Evolutionary conservation across 1,140 invertebrate genomes (phyloP).

Genomic region (Cryptotermes secundus): DNA sequence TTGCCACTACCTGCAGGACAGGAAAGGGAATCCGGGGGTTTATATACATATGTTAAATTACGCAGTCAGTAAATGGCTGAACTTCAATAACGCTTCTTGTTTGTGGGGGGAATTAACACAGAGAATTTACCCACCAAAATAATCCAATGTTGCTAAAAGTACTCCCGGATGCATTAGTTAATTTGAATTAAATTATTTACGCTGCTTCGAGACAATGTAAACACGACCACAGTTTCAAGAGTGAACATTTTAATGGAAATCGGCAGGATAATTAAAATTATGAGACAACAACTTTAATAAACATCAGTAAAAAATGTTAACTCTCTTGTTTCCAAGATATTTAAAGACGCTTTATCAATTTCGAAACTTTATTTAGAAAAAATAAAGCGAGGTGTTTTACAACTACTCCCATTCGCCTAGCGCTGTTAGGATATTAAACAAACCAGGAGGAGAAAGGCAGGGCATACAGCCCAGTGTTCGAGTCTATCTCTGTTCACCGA

Average conservation of each 20-base stretch:
- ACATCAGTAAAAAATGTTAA: neutral
- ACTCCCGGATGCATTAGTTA: neutral
- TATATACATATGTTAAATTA: neutral
- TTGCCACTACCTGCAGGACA: too few relatives aligned
- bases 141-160: neutral
- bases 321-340: too few relatives aligned
- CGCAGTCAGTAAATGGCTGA: neutral
- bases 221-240: neutral
- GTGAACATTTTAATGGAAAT: neutral
- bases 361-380: too few relatives aligned
- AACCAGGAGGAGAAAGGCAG: too few relatives aligned
- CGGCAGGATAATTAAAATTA: neutral
- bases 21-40: neutral
- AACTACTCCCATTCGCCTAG: too few relatives aligned
- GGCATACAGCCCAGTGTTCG: too few relatives aligned
- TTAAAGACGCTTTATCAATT: too few relatives aligned
- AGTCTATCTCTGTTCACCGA: too few relatives aligned
- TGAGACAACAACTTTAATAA: neutral
- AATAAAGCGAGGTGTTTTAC: too few relatives aligned
- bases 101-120: neutral
- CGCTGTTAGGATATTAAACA: too few relatives aligned
- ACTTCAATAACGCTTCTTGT: neutral
- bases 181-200: slow-evolving; percentile 16
- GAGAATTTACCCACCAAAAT: neutral
- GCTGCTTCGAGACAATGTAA: neutral